Evolutionary conservation across 2,888 invertebrate species (phyloP).

Genomic region (Machimus rusticus): DNA sequence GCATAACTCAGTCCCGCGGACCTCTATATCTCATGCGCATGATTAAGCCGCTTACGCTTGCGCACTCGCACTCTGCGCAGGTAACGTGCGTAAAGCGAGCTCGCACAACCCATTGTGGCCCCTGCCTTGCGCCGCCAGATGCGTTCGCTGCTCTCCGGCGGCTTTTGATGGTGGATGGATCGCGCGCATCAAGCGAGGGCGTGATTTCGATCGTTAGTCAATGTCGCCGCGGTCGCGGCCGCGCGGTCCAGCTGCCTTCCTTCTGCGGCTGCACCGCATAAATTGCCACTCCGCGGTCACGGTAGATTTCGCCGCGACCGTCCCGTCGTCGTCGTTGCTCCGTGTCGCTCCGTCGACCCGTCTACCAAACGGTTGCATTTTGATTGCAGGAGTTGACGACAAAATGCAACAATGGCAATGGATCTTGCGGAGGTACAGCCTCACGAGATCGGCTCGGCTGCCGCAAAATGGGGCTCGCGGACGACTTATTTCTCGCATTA

Average conservation of each 20-base stretch:
- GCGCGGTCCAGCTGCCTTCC: constrained; percentile 6
- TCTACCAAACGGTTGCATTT: constrained; percentile 38
- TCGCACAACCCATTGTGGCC: background rate
- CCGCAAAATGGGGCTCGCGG: constrained; percentile 9
- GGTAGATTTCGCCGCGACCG: background rate
- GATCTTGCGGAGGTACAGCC: constrained; percentile 10
- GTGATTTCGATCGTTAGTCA: constrained; percentile 49
- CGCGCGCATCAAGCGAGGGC: constrained; percentile 47
- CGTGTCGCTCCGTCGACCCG: background rate
- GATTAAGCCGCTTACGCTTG: constrained; percentile 48
- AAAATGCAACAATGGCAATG: constrained; percentile 44
- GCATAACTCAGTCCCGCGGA: constrained; percentile 43
- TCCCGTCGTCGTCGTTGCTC: background rate
- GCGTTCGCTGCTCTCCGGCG: background rate
- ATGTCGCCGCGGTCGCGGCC: constrained; percentile 15
- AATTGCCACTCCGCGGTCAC: constrained; percentile 12
- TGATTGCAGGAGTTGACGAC: constrained; percentile 43
- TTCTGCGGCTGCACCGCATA: background rate
- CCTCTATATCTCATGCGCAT: constrained; percentile 42
- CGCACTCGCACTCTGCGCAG: constrained; percentile 7
- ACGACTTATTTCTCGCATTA: constrained; percentile 37
- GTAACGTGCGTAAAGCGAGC: constrained; percentile 26
- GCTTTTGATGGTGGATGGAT: constrained; percentile 42
- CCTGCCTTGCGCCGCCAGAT: background rate
- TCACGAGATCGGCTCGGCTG: background rate